phyloP scores from a whole-genome alignment of 2,113 vertebrate species.

The Callipepla californica region DNA sequence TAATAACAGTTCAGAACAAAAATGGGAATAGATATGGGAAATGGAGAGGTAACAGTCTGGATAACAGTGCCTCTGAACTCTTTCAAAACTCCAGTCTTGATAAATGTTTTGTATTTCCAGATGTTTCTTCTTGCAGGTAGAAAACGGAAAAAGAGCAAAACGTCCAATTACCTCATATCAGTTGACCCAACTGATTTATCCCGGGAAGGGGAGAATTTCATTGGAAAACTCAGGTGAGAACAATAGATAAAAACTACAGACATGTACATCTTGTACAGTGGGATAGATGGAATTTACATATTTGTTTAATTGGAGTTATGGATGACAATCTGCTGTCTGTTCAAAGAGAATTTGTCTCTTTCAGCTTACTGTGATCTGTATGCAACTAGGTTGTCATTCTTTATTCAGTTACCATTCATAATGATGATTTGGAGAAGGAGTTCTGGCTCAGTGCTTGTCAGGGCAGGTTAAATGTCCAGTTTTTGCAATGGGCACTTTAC shows the following conservation, averaged over 20 bases:
- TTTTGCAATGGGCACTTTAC: background rate
- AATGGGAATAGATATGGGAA: background rate
- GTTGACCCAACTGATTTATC: constrained; percentile 94
- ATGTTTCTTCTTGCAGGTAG: constrained; percentile 93
- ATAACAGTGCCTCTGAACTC: background rate
- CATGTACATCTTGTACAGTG: background rate
- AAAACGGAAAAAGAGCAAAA: constrained; percentile 98
- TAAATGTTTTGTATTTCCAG: constrained; percentile 75
- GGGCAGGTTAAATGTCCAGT: background rate
- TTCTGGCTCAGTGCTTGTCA: background rate
- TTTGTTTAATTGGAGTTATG: background rate
- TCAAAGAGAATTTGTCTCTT: fast-evolving
- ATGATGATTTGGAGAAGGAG: background rate
- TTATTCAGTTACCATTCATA: background rate
- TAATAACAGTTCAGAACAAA: background rate
- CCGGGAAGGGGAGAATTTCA: constrained; percentile 91
- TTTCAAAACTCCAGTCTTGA: constrained; percentile 1
- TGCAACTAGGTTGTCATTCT: background rate
- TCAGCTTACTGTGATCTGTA: background rate
- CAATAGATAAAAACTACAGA: background rate
- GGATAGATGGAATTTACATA: background rate
- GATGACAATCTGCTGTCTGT: background rate
- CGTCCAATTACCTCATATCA: constrained; percentile 98
- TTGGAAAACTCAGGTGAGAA: constrained; percentile 93
- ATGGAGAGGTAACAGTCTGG: background rate